Evolutionary conservation across 1,140 invertebrate species (phyloP), one percentile per base, ranked within the genome.

Genomic region (Nasonia vitripennis): DNA sequence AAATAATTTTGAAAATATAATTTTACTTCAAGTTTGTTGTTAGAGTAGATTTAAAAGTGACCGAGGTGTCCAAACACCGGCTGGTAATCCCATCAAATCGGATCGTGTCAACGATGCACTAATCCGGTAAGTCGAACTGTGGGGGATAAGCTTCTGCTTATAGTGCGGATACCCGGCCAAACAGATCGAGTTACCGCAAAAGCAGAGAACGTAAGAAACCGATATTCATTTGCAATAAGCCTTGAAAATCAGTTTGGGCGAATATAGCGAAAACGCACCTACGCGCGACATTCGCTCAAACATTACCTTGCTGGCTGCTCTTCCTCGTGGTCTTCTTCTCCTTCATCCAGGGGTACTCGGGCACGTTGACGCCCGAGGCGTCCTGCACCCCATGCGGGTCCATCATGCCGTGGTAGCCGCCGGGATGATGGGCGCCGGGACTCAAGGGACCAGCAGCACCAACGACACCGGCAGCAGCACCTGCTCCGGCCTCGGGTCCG

Each of bases 321-420:
- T 99, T 98, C 89, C 98, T 95, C 1, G 97, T 97, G 2, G 97
- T 98, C 93, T 99, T 99, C 94, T 99, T 99, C 93, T 99, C 98
- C 92, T 98, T 98, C 98, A 99, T 98, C 98, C 98, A 99, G 0
- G 98, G 97, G 92, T 98, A 99, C 90, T 98, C 98, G 31, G 97
- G 97, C 77, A 98, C 96, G 91, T 97, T 96, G 88, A 97, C 95
- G 31, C 95, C 95, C 7, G 92, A 91, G 0, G 94, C 94, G 80
- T 95, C 94, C 45, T 94, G 92, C 83, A 95, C 92, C 5, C 95
- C 95, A 55, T 96, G 95, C 0, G 95, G 95, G 81, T 93, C 93
- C 88, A 93, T 92, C 89, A 93, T 92, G 6, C 86, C 81, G 74
- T 93, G 93, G 81, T 93, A 93, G 0, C 94, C 27, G 27, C n/a